Evolutionary conservation across 2,797 vertebrate species (phyloP).

Genomic region (Eleutherodactylus coqui): DNA sequence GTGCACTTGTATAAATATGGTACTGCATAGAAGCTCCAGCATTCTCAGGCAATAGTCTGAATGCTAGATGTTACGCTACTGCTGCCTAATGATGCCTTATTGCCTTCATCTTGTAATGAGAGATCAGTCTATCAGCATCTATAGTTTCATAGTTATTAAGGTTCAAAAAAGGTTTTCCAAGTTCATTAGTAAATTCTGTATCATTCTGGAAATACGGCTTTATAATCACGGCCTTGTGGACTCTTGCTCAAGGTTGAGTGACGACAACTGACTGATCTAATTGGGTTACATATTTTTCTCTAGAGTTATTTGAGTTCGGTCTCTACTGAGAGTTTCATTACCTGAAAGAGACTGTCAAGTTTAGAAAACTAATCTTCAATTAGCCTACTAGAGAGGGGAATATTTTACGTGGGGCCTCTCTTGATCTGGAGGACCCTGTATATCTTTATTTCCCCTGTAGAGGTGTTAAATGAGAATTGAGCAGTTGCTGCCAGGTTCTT

Average conservation of each 20-base stretch:
- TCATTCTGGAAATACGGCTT: too few relatives aligned
- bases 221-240: too few relatives aligned
- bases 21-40: background rate
- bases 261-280: background rate
- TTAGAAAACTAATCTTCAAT: background rate
- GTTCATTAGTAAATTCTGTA: too few relatives aligned
- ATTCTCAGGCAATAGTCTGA: background rate
- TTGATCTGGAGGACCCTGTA: background rate
- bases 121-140: background rate
- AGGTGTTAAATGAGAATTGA: too few relatives aligned
- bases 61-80: background rate
- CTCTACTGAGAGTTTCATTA: background rate
- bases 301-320: background rate
- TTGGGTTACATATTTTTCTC: background rate
- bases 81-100: background rate
- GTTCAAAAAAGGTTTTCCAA: too few relatives aligned
- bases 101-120: background rate
- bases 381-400: background rate
- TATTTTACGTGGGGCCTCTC: background rate
- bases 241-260: background rate
- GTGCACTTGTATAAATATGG: constrained; percentile 27
- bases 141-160: too few relatives aligned
- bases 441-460: too few relatives aligned
- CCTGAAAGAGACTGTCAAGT: background rate
- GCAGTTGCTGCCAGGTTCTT: too few relatives aligned